Conservation (phyloP, 2,888 invertebrate species). For the Branchellion lobata region DNA sequence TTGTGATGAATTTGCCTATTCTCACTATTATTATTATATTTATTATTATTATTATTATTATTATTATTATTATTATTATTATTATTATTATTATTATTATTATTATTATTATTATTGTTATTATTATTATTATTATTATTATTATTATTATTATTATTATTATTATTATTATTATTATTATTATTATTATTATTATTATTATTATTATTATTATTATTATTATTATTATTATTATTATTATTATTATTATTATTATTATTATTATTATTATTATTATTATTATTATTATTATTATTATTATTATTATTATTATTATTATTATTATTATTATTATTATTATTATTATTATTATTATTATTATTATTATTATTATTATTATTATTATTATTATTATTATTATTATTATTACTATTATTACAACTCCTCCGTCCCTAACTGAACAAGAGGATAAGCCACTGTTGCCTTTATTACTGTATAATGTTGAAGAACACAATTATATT, state of each 20-base stretch:
- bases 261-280: constrained; percentile 10
- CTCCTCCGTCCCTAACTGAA: background rate
- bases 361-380: background rate
- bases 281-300: background rate
- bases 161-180: background rate
- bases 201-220: constrained; percentile 3
- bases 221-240: constrained; percentile 2
- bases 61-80: constrained; percentile 76
- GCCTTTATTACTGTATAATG: too few species aligned
- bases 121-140: background rate
- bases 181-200: constrained; percentile 8
- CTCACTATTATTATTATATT: background rate
- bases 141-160: background rate
- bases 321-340: background rate
- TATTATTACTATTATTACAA: constrained; percentile 12
- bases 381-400: background rate
- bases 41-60: background rate
- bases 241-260: background rate
- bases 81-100: constrained; percentile 67
- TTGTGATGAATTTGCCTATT: too few species aligned
- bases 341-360: background rate
- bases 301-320: background rate
- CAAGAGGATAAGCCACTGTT: background rate
- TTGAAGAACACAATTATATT: too few species aligned
- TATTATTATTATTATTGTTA: background rate